Evolutionary conservation across 2,888 invertebrate species (phyloP), one percentile per base, ranked within the genome.

Genomic region (Drosophila kuntzei): DNA sequence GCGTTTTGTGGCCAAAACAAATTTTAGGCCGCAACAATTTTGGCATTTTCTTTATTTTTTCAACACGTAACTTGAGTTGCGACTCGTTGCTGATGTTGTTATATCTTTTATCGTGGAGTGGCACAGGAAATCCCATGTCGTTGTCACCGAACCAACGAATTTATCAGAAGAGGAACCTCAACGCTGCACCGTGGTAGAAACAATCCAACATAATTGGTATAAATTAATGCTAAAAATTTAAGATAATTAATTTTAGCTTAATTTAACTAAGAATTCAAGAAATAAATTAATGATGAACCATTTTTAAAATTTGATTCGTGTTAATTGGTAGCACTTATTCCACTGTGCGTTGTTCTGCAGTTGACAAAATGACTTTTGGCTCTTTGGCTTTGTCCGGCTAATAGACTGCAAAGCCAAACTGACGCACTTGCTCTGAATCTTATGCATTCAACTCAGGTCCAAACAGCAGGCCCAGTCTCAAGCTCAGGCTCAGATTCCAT

Each of bases 41-140:
- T 76, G 76, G 65, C 77, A 72, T 76, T 69, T 79, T 53, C 50
- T 60, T 54, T 37, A 37, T 36, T 29, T 25, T 39, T 44, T 58
- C n/a, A 51, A 44, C 34, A 60, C 34, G 50, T 72, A 59, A 46
- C 43, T 50, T 55, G 46, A 51, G 49, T 36, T 54, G 11, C 54
- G 29, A 58, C 12, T 36, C 16, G 14, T 43, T 20, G 39, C 18
- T 32, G 44, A 50, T 51, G 61, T 43, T 49, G 43, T 18, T 36
- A 18, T 20, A 51, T 34, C 16, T 39, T 54, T 18, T 29, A 34
- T 49, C 53, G 47, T 50, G 51, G 62, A 27, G 46, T 60, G 61
- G 37, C 61, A 50, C 69, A 85, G 83, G 88, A 83, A 88, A 88
- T 79, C 54, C 55, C 72, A 50, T 70, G 70, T 85, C 71, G 54